Evolutionary conservation across 2,113 vertebrate species (phyloP).

Genomic region (Ailurus styani): DNA sequence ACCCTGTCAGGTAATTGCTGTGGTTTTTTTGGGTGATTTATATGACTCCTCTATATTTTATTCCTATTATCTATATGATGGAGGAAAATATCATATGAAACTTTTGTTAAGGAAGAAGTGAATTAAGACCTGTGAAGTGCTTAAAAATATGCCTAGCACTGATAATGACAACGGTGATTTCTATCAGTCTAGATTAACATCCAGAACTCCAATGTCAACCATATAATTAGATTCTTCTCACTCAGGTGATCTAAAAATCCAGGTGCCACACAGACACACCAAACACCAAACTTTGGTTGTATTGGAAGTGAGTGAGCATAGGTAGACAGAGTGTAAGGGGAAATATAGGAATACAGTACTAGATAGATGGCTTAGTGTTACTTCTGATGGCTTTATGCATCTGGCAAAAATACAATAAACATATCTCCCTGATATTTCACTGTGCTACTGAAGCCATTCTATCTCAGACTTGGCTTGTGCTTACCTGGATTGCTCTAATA

Average conservation of each 20-base stretch:
- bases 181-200: neutral
- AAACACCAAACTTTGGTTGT: neutral
- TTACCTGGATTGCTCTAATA: neutral
- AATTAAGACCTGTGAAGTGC: neutral
- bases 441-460: neutral
- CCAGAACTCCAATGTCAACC: neutral
- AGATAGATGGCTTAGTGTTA: neutral
- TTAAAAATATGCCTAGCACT: neutral
- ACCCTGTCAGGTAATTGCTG: neutral
- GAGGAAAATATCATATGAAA: neutral
- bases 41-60: neutral
- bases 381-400: neutral
- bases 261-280: neutral
- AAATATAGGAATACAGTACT: neutral
- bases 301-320: neutral
- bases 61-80: neutral
- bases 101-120: neutral
- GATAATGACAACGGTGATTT: neutral
- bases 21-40: neutral
- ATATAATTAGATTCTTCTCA: neutral
- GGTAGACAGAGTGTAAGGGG: too few relatives aligned
- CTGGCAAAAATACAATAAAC: neutral
- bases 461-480: neutral
- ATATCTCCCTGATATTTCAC: neutral
- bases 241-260: neutral